Percentiles rank a stretch among this genome's conserved stretches.
Evolutionary conservation across 2,888 invertebrate genomes (phyloP).

Genomic region (Matsumyia berberina): DNA sequence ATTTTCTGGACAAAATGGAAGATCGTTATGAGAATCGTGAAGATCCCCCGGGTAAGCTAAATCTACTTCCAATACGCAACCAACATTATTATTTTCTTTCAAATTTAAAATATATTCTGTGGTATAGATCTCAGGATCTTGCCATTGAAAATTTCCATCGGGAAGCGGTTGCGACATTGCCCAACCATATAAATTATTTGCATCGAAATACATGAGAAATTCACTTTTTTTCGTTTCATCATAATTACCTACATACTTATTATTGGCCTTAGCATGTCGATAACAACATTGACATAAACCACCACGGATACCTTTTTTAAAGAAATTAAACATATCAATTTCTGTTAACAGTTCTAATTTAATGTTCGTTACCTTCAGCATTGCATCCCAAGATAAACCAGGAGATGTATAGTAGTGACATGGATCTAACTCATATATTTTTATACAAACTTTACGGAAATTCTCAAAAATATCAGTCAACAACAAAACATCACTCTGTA

Average conservation of each 20-base stretch:
- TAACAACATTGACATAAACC: constrained; percentile 53
- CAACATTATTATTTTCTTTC: constrained; percentile 61
- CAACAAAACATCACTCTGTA: too few relatives aligned
- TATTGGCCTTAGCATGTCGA: constrained; percentile 52
- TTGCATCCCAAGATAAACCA: constrained; percentile 77
- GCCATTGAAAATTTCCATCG: constrained; percentile 77
- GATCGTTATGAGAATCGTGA: constrained; percentile 80
- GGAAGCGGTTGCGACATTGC: constrained; percentile 78
- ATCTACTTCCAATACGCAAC: constrained; percentile 81
- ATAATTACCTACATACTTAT: constrained; percentile 58
- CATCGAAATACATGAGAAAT: constrained; percentile 73
- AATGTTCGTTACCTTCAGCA: constrained; percentile 79
- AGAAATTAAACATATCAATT: constrained; percentile 79
- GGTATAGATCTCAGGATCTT: constrained; percentile 70
- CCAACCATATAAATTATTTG: constrained; percentile 77
- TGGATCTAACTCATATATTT: constrained; percentile 78
- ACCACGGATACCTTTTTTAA: constrained; percentile 73
- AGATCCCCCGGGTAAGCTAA: constrained; percentile 72
- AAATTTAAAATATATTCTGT: constrained; percentile 18
- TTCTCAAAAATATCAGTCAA: constrained; percentile 32
- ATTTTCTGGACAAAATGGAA: constrained; percentile 79
- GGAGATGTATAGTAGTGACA: constrained; percentile 79
- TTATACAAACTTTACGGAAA: constrained; percentile 41
- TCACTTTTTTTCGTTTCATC: constrained; percentile 23
- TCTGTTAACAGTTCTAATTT: constrained; percentile 79